Evolutionary conservation across 1,140 invertebrate species (phyloP), one percentile per base, ranked within the genome.

Genomic region (Tenebrio molitor): DNA sequence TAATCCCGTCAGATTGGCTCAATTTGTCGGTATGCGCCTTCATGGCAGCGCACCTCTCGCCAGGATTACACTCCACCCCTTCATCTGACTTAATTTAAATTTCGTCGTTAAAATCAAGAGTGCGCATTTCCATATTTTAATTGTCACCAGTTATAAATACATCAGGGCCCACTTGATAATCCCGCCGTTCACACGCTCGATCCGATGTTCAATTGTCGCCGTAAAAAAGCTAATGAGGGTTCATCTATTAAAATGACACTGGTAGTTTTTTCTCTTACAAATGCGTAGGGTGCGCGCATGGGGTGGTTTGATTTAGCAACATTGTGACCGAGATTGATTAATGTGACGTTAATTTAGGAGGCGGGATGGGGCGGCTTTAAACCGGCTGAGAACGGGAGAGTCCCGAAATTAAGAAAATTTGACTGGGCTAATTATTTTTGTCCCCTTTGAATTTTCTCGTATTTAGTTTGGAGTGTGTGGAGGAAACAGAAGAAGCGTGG

Each of bases 221-320:
- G 63, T 73, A 74, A 79, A 78, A 78, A 75, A 75, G 50, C 74
- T 79, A 79, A 79, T 79, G 77, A 78, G 77, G 72, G 72, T 75
- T 74, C 70, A 74, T 79, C 77, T 76, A 76, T 79, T 78, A 74
- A 79, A 78, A 73, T 78, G 75, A 78, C 76, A 76, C 78, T 72
- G 75, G 70, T 75, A 73, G 69, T 72, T 75, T 77, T 77, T 77
- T 76, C 69, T 69, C 68, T 72, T 71, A 72, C 74, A 73, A 63
- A 72, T 70, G 71, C 62, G 66, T 69, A 65, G 63, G 46, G 74
- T 68, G 76, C 50, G 70, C 66, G 62, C 67, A 69, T 71, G 68
- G 70, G 64, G 36, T 64, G 58, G 41, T 66, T 72, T 76, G 63
- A 74, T 76, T 72, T 72, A 41, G 29, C 71, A 71, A 74, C 73